These are phyloP conservation scores for Smutsia gigantea DNA, from an alignment of 2,797 vertebrate genomes.

Conservation along the genomic window DNA sequence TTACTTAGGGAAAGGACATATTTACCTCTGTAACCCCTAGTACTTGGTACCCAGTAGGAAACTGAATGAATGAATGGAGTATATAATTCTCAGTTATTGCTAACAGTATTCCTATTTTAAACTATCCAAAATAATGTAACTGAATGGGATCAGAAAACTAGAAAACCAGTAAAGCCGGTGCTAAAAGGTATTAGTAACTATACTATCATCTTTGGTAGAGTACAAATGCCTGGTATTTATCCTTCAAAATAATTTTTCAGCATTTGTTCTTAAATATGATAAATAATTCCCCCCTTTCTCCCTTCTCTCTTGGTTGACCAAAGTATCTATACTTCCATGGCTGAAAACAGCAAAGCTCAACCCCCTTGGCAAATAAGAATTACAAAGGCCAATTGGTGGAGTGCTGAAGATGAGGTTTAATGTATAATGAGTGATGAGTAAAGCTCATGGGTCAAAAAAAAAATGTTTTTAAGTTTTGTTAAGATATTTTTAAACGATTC, in stretches of 20 bases:
- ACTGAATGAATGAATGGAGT: neutral
- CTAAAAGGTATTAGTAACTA: neutral
- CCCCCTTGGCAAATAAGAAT: neutral
- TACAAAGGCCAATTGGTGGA: neutral
- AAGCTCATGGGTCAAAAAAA: neutral
- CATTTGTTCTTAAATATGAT: neutral
- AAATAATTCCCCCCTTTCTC: neutral
- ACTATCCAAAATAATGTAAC: neutral
- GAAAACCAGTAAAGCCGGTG: neutral
- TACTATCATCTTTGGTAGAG: neutral
- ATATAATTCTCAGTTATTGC: neutral
- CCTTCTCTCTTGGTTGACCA: neutral
- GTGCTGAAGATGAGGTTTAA: neutral
- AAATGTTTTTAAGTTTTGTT: neutral
- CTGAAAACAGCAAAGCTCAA: neutral
- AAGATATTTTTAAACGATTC: neutral
- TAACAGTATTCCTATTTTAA: neutral
- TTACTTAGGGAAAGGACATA: neutral
- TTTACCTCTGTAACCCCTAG: neutral
- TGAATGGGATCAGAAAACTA: neutral
- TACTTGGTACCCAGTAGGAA: neutral
- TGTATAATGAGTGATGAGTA: neutral
- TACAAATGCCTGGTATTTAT: neutral
- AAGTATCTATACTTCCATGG: neutral
- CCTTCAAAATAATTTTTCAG: neutral